Evolutionary conservation across 2,888 invertebrate genomes (phyloP), one percentile per base, ranked within the genome.

Genomic region (Macrosoma leucophasiata): DNA sequence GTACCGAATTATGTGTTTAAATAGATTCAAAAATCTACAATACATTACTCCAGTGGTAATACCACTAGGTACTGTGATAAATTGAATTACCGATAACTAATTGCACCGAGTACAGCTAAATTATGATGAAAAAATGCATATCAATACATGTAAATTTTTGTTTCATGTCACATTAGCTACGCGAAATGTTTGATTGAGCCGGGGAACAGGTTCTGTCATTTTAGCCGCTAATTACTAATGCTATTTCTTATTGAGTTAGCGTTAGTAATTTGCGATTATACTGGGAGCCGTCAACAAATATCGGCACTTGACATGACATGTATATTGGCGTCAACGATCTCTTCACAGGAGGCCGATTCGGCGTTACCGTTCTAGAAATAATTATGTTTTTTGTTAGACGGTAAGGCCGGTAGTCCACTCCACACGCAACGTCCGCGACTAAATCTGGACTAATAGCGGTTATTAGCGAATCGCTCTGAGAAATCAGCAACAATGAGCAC

Each of bases 401-500:
- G 56, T 61, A 68, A 71, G 58, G 71, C 69, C 66, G 59, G 73
- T 67, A 72, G 78, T 71, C 61, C 55, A 55, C 74, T 69, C 69
- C 70, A 71, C 65, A 69, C 59, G 52, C 58, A n/a, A n/a, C n/a
- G n/a, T n/a, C n/a, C 49, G 52, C 52, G 57, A 55, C 41, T 52
- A 63, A 63, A 50, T 77, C 69, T 69, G 63, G 61, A 48, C 62
- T 79, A 77, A 78, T 81, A 67, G 71, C 66, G 21, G 62, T 72
- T 73, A 78, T 81, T 79, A 79, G 69, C 62, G 62, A 78, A 79
- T 73, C 69, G 63, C 70, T 64, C 62, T 69, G 69, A 70, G 79
- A 79, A 76, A 81, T 79, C 73, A 62, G 55, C 67, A 69, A 77
- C 77, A 81, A 81, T 77, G 74, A 74, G 62, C 77, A 76, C 76